Evolutionary conservation across 37 sponge, comb jelly and placozoan species (phyloP), one percentile per base, ranked within the genome.

Genomic region (Tethya wilhelma): DNA sequence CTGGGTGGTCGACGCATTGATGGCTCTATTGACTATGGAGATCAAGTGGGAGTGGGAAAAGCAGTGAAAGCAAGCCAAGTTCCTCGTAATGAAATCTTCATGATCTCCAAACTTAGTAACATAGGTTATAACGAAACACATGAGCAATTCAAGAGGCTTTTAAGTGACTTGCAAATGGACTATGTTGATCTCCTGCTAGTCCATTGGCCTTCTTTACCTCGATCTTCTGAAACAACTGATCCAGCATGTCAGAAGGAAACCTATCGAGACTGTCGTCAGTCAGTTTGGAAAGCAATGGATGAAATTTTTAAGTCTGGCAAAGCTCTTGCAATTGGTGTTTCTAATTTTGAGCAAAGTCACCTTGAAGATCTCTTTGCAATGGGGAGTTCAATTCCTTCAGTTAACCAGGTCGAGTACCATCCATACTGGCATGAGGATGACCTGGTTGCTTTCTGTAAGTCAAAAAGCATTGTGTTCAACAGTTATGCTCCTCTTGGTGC

Each of bases 41-140:
- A 69, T 69, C 70, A 69, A 23, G 43, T 39, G 9, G 70, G 70
- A 31, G 70, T 69, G 22, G 70, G 70, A 69, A 34, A 69, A 39
- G 70, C 70, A n/a, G 40, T 69, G 23, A 34, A 39, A 23, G 11
- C 40, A 17, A 69, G 70, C 23, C 39, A 40, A 69, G 11, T 82
- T n/a, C 58, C 73, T 11, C 26, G 83, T 38, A 38, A 59, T 20
- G 83, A 82, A 34, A 56, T 82, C 3, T 36, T 82, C 23, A 58
- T 82, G 25, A 70, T 56, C 22, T 69, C 72, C 41, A 82, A 82
- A n/a, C n/a, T n/a, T n/a, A n/a, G n/a, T n/a, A n/a, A n/a, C n/a
- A n/a, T n/a, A n/a, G 84, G 76, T 8, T 83, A 83, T 76, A 73
- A 83, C 37, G 74, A 43, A 31, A 73, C 74, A 22, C 26, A 45